phyloP scores from a whole-genome alignment of 1,140 invertebrate species.

The Hyles vespertilio region DNA sequence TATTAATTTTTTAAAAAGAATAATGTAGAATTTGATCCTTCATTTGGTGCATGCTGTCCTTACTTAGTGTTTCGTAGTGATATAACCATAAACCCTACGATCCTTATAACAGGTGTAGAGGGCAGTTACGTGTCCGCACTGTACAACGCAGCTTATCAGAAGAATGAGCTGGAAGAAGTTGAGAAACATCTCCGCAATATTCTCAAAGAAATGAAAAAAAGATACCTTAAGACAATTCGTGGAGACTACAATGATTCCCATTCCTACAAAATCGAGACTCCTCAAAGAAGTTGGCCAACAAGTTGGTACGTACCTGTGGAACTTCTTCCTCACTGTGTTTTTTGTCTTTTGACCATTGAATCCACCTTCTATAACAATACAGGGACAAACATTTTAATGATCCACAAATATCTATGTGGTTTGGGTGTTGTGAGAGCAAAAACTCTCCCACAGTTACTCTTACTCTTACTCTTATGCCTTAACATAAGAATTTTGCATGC shows the following conservation, averaged over 20 bases:
- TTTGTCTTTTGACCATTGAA: too few relatives aligned
- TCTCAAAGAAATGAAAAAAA: constrained; percentile 81
- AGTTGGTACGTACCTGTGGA: constrained; percentile 26
- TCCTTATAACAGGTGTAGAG: constrained; percentile 72
- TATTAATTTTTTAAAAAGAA: too few relatives aligned
- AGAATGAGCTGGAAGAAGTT: constrained; percentile 90
- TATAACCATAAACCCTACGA: constrained; percentile 1
- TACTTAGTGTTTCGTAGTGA: too few relatives aligned
- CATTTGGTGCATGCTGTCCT: too few relatives aligned
- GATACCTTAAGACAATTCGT: constrained; percentile 86
- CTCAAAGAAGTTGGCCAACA: constrained; percentile 36
- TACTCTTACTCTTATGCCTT: too few relatives aligned
- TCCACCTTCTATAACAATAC: too few relatives aligned
- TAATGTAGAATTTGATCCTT: too few relatives aligned
- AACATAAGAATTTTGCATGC: constrained; percentile 3
- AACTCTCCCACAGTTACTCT: too few relatives aligned
- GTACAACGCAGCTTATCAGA: constrained; percentile 93
- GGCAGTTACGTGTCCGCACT: constrained; percentile 96
- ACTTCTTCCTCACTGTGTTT: too few relatives aligned
- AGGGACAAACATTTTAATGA: too few relatives aligned
- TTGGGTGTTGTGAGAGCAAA: too few relatives aligned
- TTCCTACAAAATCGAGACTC: constrained; percentile 42
- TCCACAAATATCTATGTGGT: too few relatives aligned
- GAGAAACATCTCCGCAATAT: constrained; percentile 91
- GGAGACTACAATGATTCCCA: constrained; percentile 63